phyloP scores from a whole-genome alignment of 2,113 vertebrate species.

The Pipa parva region DNA sequence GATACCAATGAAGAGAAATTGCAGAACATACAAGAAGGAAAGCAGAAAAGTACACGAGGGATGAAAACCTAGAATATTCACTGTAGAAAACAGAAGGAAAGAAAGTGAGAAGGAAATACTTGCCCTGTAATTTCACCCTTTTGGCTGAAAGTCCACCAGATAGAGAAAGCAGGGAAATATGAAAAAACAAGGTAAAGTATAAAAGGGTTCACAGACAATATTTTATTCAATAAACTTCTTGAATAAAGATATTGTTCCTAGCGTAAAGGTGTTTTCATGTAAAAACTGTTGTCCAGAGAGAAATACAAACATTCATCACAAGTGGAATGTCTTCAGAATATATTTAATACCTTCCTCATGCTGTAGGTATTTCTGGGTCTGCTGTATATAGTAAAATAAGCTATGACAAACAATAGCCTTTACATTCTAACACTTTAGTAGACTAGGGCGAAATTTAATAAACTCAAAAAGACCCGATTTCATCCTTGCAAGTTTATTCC shows the following conservation, averaged over 20 bases:
- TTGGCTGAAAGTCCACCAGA: slow-evolving; percentile 72
- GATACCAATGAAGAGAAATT: too few relatives aligned
- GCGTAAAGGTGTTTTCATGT: slow-evolving; percentile 66
- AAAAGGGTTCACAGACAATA: slow-evolving; percentile 76
- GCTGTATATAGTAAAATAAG: slow-evolving; percentile 27
- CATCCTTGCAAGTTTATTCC: too few relatives aligned
- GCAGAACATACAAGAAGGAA: too few relatives aligned
- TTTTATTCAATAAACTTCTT: slow-evolving; percentile 77
- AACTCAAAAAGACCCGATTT: too few relatives aligned
- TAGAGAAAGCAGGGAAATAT: slow-evolving; percentile 76
- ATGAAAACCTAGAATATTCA: slow-evolving; percentile 53
- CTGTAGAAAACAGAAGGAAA: slow-evolving; percentile 64
- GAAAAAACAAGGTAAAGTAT: slow-evolving; percentile 72
- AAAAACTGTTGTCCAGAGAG: slow-evolving; percentile 59
- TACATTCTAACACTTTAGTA: too few relatives aligned
- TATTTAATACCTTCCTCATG: slow-evolving; percentile 51
- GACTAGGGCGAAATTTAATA: too few relatives aligned
- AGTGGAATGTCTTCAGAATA: slow-evolving; percentile 47
- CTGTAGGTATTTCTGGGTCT: slow-evolving; percentile 61
- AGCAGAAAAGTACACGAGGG: slow-evolving; percentile 45
- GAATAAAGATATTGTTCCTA: slow-evolving; percentile 83
- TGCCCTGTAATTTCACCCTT: slow-evolving; percentile 73
- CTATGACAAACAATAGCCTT: too few relatives aligned
- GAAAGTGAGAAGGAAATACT: slow-evolving; percentile 76
- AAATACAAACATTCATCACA: slow-evolving; percentile 58